These are phyloP conservation scores for Megalops atlanticus DNA, from an alignment of 2,113 vertebrate species.

Conservation along the genomic window DNA sequence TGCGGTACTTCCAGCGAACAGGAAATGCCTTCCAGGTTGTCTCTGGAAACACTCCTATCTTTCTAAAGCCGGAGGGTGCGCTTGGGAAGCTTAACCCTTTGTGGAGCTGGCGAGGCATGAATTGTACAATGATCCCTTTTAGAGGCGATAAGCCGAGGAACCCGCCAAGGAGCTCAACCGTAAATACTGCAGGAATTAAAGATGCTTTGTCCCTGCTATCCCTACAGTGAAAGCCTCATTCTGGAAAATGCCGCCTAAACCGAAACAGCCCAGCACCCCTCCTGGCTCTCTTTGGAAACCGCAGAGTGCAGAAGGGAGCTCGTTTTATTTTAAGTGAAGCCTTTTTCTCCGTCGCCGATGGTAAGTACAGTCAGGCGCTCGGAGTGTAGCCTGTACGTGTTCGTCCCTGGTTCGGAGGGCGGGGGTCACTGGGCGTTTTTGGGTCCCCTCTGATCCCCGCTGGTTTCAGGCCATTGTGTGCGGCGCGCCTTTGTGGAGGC, in stretches of 20 bases:
- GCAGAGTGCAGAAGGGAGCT: too few relatives aligned
- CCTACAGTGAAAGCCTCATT: background rate
- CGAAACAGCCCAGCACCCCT: background rate
- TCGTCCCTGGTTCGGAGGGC: too few relatives aligned
- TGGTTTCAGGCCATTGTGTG: background rate
- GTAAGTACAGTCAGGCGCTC: too few relatives aligned
- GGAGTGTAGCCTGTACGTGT: too few relatives aligned
- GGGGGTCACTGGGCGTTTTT: too few relatives aligned
- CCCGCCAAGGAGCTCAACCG: background rate
- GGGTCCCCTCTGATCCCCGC: background rate
- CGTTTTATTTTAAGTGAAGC: too few relatives aligned
- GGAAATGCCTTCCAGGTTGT: conserved; percentile 27
- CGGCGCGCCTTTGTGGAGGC: background rate
- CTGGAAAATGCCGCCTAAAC: background rate
- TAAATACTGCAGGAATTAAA: background rate
- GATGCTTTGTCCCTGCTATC: background rate
- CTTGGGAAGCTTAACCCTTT: background rate
- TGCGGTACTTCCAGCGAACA: conserved; percentile 20
- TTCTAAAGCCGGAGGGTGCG: background rate
- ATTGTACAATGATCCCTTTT: background rate
- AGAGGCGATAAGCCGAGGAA: background rate
- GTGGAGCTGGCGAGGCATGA: background rate
- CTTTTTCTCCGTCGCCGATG: too few relatives aligned
- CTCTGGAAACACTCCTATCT: conserved; percentile 1
- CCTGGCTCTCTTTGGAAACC: too few relatives aligned